Conservation (phyloP, 2,113 vertebrate genomes). For the Hemichromis elongatus region DNA sequence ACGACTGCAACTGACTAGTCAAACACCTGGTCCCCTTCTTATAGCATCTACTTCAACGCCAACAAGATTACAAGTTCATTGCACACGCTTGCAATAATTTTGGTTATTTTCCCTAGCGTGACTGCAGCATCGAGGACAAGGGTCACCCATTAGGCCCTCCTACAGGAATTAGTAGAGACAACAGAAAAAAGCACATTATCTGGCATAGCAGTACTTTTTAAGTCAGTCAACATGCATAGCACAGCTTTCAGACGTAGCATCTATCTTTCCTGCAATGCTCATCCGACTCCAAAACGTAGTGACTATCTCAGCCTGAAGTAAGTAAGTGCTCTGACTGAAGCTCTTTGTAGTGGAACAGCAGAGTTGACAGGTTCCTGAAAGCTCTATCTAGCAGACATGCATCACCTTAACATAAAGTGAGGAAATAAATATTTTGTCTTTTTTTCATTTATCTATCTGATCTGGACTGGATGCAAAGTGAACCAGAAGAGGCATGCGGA, state of each 20-base stretch:
- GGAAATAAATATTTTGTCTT: neutral
- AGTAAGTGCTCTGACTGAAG: neutral
- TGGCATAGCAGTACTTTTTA: neutral
- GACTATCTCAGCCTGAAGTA: neutral
- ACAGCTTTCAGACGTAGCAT: neutral
- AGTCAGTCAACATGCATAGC: neutral
- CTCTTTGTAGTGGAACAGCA: neutral
- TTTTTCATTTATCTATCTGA: neutral
- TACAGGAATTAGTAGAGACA: neutral
- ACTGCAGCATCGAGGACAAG: neutral
- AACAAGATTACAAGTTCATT: neutral
- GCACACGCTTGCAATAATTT: neutral
- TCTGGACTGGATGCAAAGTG: neutral
- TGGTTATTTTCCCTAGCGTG: neutral
- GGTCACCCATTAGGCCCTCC: neutral
- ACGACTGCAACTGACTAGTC: neutral
- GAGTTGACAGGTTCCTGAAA: neutral
- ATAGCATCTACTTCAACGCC: neutral
- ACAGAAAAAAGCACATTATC: neutral
- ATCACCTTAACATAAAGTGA: neutral
- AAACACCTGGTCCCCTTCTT: neutral
- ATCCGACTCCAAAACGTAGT: neutral
- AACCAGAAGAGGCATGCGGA: constrained; percentile 57
- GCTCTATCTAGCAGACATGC: neutral
- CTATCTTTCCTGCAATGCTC: neutral